Evolutionary conservation across 2,113 vertebrate genomes (phyloP), one percentile per base, ranked within the genome.

Genomic region (Morone saxatilis): DNA sequence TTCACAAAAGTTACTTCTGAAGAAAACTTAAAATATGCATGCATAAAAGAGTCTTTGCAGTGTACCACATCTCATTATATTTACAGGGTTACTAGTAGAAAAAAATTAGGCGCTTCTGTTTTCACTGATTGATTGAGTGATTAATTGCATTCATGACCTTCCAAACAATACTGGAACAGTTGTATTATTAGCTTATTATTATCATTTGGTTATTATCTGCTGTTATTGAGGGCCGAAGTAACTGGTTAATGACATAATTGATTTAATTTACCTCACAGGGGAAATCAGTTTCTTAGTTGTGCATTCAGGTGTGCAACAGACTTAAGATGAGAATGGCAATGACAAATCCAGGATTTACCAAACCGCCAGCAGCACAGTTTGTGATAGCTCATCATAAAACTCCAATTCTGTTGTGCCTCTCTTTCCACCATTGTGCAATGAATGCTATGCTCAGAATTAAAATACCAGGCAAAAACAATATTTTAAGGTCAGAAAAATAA

Each of bases 211-310:
- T n/a, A 19, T 51, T 71, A 70, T 50, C 50, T 76, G 47, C 13
- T 65, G 19, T 61, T 50, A 50, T 78, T 36, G 45, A 57, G 53
- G 53, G 63, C n/a, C 43, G 13, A 59, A n/a, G 60, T 48, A 54
- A 31, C 47, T 59, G 41, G 66, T 76, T 76, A 81, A 80, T 20
- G 22, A 4, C 22, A 40, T 1, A 31, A 31, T 31, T 31, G 31
- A 3, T 76, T 57, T 78, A 83, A 89, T 91, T 87, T 87, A 51
- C 43, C 25, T 84, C 56, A 45, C n/a, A 45, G 40, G 10, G 70
- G 54, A 19, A 56, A 43, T 43, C 69, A 40, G 10, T 54, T 19
- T 70, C 68, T 41, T 41, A 4, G 19, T 38, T 20, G 68, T 70
- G 50, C 36, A 53, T 38, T 53, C 8, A 51, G 47, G 31, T 41